Percentiles rank a stretch among this genome's conserved stretches.
Evolutionary conservation across 2,888 invertebrate genomes (phyloP).

Genomic region (Dryocosmus kuriphilus): DNA sequence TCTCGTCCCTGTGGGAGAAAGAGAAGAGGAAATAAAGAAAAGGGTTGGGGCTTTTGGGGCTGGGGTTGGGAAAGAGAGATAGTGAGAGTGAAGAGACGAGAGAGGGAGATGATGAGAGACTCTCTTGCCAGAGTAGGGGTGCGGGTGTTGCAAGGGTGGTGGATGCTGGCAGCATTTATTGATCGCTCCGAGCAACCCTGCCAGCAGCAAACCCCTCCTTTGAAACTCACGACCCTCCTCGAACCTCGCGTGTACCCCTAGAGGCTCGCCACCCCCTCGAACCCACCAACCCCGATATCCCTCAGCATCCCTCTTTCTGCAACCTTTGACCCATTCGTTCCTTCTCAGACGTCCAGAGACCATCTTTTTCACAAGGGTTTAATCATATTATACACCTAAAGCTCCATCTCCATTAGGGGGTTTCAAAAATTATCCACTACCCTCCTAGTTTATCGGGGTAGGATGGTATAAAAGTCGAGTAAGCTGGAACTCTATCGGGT

Average conservation of each 20-base stretch:
- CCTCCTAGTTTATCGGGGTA: neutral
- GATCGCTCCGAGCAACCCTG: slow-evolving; percentile 74
- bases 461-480: neutral
- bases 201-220: slow-evolving; percentile 59
- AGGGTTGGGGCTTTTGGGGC: neutral
- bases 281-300: slow-evolving; percentile 48
- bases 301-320: slow-evolving; percentile 51
- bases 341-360: slow-evolving; percentile 43
- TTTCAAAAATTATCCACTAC: neutral
- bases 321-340: slow-evolving; percentile 55
- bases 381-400: slow-evolving; percentile 72
- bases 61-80: slow-evolving; percentile 38
- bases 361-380: slow-evolving; percentile 50
- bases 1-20: slow-evolving; percentile 20
- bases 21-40: slow-evolving; percentile 42
- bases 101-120: slow-evolving; percentile 15
- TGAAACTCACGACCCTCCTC: slow-evolving; percentile 51
- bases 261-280: slow-evolving; percentile 12
- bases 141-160: slow-evolving; percentile 70
- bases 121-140: slow-evolving; percentile 41
- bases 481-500: neutral
- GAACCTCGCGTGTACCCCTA: slow-evolving; percentile 56
- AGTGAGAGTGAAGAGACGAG: slow-evolving; percentile 72
- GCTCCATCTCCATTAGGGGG: slow-evolving; percentile 37
- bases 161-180: slow-evolving; percentile 74